These are phyloP conservation scores for Zosterops japonicus DNA, from an alignment of 2,113 vertebrate genomes.

Conservation along the genomic window DNA sequence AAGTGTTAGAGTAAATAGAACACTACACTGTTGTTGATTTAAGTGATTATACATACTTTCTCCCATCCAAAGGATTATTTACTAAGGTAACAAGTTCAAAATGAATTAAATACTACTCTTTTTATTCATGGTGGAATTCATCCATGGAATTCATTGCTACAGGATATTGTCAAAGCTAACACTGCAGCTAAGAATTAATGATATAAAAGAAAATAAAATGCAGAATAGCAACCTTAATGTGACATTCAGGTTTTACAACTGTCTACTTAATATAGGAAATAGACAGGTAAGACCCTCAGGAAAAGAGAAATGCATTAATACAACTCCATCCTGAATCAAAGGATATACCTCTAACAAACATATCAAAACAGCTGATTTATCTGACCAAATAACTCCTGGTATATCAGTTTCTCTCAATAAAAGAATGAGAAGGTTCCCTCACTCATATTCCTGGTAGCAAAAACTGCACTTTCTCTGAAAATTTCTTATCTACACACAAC, in stretches of 20 bases:
- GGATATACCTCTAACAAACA: neutral
- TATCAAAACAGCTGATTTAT: neutral
- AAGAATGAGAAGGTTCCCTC: neutral
- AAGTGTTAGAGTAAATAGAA: slow-evolving; percentile 55
- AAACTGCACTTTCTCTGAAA: neutral
- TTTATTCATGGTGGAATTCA: neutral
- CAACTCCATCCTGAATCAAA: slow-evolving; percentile 30
- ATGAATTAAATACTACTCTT: neutral
- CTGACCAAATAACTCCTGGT: neutral
- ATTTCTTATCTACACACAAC: neutral
- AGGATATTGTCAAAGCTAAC: slow-evolving; percentile 7
- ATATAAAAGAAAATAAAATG: neutral
- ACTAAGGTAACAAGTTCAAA: slow-evolving; percentile 52
- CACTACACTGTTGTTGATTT: slow-evolving; percentile 50
- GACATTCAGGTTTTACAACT: slow-evolving; percentile 24
- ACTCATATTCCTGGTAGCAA: neutral
- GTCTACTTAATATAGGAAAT: neutral
- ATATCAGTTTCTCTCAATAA: neutral
- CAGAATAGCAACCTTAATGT: neutral
- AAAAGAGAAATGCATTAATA: slow-evolving; percentile 24
- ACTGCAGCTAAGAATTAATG: neutral
- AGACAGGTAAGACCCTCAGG: slow-evolving; percentile 12
- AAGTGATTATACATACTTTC: slow-evolving; percentile 56
- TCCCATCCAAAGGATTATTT: slow-evolving; percentile 54
- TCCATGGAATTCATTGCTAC: neutral